Conservation (phyloP, 2,888 invertebrate species). For the Oeneis ivallda region DNA sequence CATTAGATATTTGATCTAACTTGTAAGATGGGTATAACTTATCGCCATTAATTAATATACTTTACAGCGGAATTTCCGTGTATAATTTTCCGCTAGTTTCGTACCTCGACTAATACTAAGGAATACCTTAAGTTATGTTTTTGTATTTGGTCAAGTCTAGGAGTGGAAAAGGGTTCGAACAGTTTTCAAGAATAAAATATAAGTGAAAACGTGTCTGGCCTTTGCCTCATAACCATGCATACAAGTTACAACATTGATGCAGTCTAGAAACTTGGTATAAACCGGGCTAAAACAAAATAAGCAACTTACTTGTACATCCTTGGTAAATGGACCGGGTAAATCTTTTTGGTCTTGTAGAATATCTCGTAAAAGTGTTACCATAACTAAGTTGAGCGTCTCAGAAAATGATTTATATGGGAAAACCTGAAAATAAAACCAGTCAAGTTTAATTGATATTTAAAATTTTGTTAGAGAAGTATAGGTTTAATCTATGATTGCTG, state of each 20-base stretch:
- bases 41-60: no score
- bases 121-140: no score
- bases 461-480: neutral
- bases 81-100: no score
- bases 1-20: no score
- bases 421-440: constrained; percentile 69
- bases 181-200: neutral
- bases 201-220: neutral
- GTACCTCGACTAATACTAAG: no score
- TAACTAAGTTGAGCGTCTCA: constrained; percentile 95
- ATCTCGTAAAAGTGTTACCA: constrained; percentile 95
- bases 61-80: no score
- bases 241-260: neutral
- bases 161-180: no score
- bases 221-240: neutral
- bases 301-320: constrained; percentile 87
- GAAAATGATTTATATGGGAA: constrained; percentile 97
- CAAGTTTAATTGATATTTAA: neutral
- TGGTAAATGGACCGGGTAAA: constrained; percentile 93
- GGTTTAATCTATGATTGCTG: no score
- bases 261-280: neutral
- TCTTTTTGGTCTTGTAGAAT: constrained; percentile 94
- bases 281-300: neutral
- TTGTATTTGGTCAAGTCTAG: no score
- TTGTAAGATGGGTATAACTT: no score